Conservation (phyloP, 2,113 vertebrate species). For the Pseudopipra pipra region DNA sequence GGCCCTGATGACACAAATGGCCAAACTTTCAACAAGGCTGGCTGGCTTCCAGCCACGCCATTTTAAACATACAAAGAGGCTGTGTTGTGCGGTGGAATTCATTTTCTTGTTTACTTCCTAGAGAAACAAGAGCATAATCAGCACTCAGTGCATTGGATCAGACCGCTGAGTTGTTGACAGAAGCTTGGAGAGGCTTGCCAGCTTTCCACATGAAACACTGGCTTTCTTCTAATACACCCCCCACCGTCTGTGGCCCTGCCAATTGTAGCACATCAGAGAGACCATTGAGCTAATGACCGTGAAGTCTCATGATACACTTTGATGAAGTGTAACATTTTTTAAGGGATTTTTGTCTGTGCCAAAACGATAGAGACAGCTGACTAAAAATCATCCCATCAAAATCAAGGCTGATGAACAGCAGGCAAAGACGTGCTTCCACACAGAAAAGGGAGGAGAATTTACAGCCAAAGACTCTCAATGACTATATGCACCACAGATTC, state of each 20-base stretch:
- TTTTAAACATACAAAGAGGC: conserved; percentile 86
- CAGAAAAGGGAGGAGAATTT: conserved; percentile 66
- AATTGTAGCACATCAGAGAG: conserved; percentile 85
- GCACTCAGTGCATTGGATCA: conserved; percentile 82
- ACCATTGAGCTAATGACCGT: conserved; percentile 86
- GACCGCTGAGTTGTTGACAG: conserved; percentile 85
- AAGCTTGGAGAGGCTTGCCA: conserved; percentile 80
- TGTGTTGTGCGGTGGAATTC: conserved; percentile 86
- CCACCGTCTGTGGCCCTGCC: conserved; percentile 81
- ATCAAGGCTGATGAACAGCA: conserved; percentile 80
- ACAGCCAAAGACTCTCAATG: conserved; percentile 58
- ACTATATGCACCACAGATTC: conserved; percentile 32
- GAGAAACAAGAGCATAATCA: conserved; percentile 88
- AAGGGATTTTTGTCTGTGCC: conserved; percentile 83
- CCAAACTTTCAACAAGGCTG: conserved; percentile 78
- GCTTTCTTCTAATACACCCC: conserved; percentile 82
- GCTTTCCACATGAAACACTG: conserved; percentile 82
- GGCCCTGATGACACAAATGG: conserved; percentile 80
- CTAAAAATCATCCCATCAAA: conserved; percentile 82
- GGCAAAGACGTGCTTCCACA: conserved; percentile 71
- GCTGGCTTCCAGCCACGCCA: conserved; percentile 79
- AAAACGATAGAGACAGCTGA: conserved; percentile 83
- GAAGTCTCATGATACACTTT: conserved; percentile 87
- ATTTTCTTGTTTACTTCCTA: conserved; percentile 91
- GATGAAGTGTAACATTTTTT: conserved; percentile 88